Conservation (phyloP, 2,797 vertebrate genomes). For the Percopsis omiscomaycus region DNA sequence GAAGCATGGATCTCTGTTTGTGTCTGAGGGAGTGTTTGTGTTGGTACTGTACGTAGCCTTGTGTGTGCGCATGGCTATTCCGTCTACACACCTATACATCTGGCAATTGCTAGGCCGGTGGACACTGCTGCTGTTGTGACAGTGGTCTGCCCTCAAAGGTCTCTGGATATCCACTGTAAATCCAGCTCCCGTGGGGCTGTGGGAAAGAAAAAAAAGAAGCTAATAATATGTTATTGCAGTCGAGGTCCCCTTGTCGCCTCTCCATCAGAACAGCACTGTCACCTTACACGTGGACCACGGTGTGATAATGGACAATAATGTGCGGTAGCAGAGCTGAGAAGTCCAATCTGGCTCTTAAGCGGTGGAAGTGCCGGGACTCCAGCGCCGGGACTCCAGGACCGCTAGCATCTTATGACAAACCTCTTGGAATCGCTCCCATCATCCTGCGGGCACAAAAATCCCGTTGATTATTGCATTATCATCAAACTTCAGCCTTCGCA, state of each 20-base stretch:
- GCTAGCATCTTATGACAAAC: slow-evolving; percentile 44
- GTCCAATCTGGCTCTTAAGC: slow-evolving; percentile 77
- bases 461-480: slow-evolving; percentile 48
- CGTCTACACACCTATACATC: slow-evolving; percentile 49
- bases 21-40: slow-evolving; percentile 4
- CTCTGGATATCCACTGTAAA: slow-evolving; percentile 83
- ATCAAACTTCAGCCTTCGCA: slow-evolving; percentile 24
- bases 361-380: slow-evolving; percentile 65
- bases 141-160: slow-evolving; percentile 77
- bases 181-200: slow-evolving; percentile 77
- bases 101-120: slow-evolving; percentile 63
- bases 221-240: slow-evolving; percentile 86
- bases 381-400: slow-evolving; percentile 60
- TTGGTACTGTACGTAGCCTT: slow-evolving; percentile 15
- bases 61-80: slow-evolving; percentile 41
- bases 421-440: slow-evolving; percentile 32
- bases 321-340: slow-evolving; percentile 73
- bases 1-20: neutral
- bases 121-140: slow-evolving; percentile 67
- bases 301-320: slow-evolving; percentile 85
- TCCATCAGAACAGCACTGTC: slow-evolving; percentile 79
- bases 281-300: slow-evolving; percentile 74
- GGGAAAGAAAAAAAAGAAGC: slow-evolving; percentile 74
- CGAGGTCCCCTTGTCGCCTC: slow-evolving; percentile 76
- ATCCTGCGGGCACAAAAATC: slow-evolving; percentile 15